phyloP scores from a whole-genome alignment of 2,888 invertebrate genomes.

The Watsonalla binaria region DNA sequence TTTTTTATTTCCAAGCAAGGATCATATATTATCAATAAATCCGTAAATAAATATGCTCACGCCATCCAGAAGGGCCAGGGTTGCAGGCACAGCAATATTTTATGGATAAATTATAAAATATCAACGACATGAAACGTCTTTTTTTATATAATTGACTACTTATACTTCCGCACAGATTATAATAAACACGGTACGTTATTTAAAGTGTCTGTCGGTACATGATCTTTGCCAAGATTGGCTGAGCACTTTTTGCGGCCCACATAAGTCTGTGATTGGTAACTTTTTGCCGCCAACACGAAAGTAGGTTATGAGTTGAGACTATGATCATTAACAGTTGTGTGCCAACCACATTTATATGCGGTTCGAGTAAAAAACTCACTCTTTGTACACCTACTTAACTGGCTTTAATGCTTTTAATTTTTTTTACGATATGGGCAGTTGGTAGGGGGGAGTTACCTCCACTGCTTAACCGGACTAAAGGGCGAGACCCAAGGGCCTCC shows the following conservation, averaged over 20 bases:
- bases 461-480: too few species aligned
- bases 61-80: too few species aligned
- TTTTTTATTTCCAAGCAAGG: too few species aligned
- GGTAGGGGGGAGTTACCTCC: too few species aligned
- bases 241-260: conserved; percentile 24
- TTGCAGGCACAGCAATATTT: too few species aligned
- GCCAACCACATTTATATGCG: conserved; percentile 27
- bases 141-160: neutral
- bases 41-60: too few species aligned
- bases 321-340: conserved; percentile 37
- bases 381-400: neutral
- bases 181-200: too few species aligned
- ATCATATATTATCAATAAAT: too few species aligned
- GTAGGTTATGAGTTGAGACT: conserved; percentile 37
- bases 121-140: neutral
- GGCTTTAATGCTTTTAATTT: neutral
- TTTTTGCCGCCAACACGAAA: conserved; percentile 34
- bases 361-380: conserved; percentile 14
- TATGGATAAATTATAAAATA: neutral
- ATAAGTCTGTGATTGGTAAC: conserved; percentile 35
- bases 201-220: neutral
- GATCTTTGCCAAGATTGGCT: neutral
- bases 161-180: neutral
- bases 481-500: too few species aligned
- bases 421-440: too few species aligned